phyloP scores from a whole-genome alignment of 2,113 vertebrate genomes.

The Prunella himalayana region DNA sequence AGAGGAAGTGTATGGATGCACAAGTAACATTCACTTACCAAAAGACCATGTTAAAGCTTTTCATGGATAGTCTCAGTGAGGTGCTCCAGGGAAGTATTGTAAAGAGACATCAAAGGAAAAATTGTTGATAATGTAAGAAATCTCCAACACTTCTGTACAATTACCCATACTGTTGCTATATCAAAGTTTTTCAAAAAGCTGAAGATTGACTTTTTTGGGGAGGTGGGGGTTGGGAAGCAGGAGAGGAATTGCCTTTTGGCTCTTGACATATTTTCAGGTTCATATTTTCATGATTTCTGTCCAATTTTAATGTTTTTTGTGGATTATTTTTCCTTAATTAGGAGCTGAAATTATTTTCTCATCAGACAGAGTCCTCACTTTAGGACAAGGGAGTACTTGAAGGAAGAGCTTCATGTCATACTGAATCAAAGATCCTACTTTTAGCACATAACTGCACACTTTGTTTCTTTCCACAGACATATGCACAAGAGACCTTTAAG shows the following conservation, averaged over 20 bases:
- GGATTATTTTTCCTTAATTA: background rate
- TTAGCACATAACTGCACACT: background rate
- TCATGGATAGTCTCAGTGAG: background rate
- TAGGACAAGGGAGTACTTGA: background rate
- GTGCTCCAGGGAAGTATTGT: background rate
- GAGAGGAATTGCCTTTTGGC: background rate
- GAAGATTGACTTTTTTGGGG: background rate
- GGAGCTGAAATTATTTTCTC: background rate
- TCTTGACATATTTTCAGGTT: background rate
- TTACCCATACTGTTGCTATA: background rate
- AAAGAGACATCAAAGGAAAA: background rate
- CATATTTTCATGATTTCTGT: background rate
- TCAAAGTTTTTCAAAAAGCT: background rate
- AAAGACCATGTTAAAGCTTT: background rate
- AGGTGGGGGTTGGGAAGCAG: fast-evolving
- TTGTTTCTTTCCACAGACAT: background rate
- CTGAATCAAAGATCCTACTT: background rate
- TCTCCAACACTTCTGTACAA: background rate
- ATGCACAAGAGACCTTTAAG: background rate
- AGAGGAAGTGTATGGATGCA: fast-evolving
- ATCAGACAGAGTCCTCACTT: background rate
- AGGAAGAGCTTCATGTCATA: background rate
- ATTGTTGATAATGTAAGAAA: background rate
- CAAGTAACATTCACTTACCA: background rate
- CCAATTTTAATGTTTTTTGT: background rate